phyloP scores from a whole-genome alignment of 2,797 vertebrate species.

The Columba guinea region DNA sequence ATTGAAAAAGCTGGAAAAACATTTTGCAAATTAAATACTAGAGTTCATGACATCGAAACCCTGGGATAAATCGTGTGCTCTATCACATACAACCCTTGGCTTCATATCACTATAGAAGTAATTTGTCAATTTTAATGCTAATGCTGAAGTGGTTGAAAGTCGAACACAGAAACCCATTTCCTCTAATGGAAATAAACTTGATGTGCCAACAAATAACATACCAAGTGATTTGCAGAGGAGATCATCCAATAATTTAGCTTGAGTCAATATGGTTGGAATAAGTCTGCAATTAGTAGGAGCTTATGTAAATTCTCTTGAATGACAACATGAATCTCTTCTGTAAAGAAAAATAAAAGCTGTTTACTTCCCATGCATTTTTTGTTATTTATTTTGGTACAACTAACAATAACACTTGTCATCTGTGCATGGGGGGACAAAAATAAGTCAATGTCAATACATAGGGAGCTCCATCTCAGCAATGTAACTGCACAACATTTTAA shows the following conservation, averaged over 20 bases:
- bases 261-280: not conserved
- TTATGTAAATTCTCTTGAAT: not conserved
- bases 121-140: conserved; percentile 51
- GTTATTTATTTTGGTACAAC: not conserved
- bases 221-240: not conserved
- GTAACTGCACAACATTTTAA: not conserved
- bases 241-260: not conserved
- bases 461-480: not conserved
- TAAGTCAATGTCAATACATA: not conserved
- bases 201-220: not conserved
- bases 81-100: not conserved
- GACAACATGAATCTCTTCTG: not conserved
- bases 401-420: not conserved
- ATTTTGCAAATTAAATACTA: conserved; percentile 52
- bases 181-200: not conserved
- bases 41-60: not conserved
- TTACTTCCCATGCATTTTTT: not conserved
- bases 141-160: conserved; percentile 1
- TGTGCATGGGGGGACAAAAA: not conserved
- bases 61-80: conserved; percentile 1
- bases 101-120: not conserved
- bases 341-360: not conserved
- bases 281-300: not conserved
- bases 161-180: not conserved
- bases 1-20: not conserved